These are phyloP conservation scores for Steinernema scapterisci DNA, from an alignment of 2,888 invertebrate species.

Conservation along the genomic window DNA sequence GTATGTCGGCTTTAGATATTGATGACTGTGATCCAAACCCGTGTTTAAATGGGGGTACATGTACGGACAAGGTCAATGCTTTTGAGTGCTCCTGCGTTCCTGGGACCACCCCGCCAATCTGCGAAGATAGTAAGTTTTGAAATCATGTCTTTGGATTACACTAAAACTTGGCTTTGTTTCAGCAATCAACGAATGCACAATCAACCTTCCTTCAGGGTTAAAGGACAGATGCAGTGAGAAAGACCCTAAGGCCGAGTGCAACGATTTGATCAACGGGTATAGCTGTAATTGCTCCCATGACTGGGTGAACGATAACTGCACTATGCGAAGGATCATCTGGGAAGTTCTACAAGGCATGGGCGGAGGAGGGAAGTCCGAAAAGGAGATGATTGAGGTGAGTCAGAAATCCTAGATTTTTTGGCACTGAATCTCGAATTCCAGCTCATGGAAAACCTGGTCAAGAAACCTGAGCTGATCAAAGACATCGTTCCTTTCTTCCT, in stretches of 20 bases:
- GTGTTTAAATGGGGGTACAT: not conserved
- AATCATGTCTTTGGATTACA: not conserved
- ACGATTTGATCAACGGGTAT: not conserved
- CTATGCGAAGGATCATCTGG: not conserved
- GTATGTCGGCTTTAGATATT: slow-evolving; percentile 31
- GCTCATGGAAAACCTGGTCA: slow-evolving; percentile 48
- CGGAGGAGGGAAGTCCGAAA: not conserved
- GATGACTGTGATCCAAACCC: slow-evolving; percentile 12
- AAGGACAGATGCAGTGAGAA: not conserved
- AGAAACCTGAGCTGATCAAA: slow-evolving; percentile 47
- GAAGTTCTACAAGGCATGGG: not conserved
- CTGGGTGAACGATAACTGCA: not conserved
- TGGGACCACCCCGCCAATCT: not conserved
- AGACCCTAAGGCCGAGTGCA: slow-evolving; percentile 6
- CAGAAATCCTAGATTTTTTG: not conserved
- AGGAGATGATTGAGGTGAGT: not conserved
- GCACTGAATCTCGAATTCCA: slow-evolving; percentile 30
- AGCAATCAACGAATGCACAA: not conserved
- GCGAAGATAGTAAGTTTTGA: not conserved
- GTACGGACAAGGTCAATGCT: not conserved
- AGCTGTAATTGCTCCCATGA: not conserved
- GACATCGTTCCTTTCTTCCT: slow-evolving; percentile 49
- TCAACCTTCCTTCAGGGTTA: not conserved
- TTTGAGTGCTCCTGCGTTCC: not conserved
- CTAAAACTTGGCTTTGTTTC: not conserved